Conservation (phyloP, 2,797 vertebrate genomes). For the Crocodylus rhombifer region DNA sequence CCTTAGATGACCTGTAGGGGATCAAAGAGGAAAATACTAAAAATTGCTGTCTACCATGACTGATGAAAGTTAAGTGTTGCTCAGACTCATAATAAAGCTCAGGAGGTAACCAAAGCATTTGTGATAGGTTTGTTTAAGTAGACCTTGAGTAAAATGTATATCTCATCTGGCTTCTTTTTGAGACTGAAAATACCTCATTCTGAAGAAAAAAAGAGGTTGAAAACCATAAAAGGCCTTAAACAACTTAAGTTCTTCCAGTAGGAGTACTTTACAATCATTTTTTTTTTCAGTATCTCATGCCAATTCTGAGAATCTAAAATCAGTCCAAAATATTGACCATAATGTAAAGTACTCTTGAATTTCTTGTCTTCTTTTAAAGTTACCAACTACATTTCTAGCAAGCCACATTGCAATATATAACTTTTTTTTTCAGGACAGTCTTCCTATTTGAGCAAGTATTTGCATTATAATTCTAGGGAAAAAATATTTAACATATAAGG, state of each 20-base stretch:
- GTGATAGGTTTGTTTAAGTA: constrained; percentile 37
- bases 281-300: not conserved
- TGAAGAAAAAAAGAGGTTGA: not conserved
- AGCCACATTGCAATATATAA: not conserved
- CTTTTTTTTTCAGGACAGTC: not conserved
- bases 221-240: not conserved
- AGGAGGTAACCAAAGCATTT: constrained; percentile 11
- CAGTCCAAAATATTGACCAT: not conserved
- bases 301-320: not conserved
- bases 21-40: constrained; percentile 67
- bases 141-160: constrained; percentile 37
- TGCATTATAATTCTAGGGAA: not conserved
- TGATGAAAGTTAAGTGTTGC: constrained; percentile 61
- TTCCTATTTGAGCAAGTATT: not conserved
- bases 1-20: not conserved
- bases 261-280: not conserved
- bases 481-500: not conserved
- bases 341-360: not conserved
- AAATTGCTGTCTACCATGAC: constrained; percentile 60
- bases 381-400: not conserved
- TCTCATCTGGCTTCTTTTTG: not conserved
- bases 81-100: constrained; percentile 62
- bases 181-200: not conserved
- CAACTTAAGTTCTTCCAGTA: not conserved
- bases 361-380: not conserved